Percentiles rank a stretch among this genome's conserved stretches.
Conservation (phyloP, 2,113 vertebrate genomes). For the Empidonax traillii region DNA sequence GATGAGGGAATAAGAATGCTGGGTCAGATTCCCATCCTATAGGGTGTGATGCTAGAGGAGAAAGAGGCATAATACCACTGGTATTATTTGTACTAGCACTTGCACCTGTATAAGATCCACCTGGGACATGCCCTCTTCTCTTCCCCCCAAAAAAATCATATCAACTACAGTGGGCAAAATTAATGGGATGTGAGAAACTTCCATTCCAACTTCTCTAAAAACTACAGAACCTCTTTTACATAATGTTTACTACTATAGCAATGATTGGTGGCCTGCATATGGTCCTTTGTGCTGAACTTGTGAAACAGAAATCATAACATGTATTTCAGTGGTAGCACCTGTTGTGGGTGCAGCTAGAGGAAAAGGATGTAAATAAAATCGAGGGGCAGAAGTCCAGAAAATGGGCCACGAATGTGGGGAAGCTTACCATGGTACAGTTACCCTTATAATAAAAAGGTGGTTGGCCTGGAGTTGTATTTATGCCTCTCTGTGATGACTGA, state of each 20-base stretch:
- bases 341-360: background rate
- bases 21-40: background rate
- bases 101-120: background rate
- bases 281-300: background rate
- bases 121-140: background rate
- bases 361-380: background rate
- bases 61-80: rapidly evolving
- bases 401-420: background rate
- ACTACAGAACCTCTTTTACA: background rate
- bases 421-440: background rate
- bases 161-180: background rate
- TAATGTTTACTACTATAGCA: background rate
- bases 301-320: background rate
- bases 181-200: background rate
- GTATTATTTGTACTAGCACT: background rate
- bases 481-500: background rate
- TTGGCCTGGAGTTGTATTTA: background rate
- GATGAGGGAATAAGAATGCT: background rate
- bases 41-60: background rate
- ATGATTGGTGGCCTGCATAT: background rate
- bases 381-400: background rate
- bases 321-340: background rate
- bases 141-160: rapidly evolving
- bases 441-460: background rate
- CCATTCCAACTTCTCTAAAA: background rate